These are phyloP conservation scores for Oscheius myriophilus DNA, from an alignment of 2,888 invertebrate genomes.

Conservation along the genomic window DNA sequence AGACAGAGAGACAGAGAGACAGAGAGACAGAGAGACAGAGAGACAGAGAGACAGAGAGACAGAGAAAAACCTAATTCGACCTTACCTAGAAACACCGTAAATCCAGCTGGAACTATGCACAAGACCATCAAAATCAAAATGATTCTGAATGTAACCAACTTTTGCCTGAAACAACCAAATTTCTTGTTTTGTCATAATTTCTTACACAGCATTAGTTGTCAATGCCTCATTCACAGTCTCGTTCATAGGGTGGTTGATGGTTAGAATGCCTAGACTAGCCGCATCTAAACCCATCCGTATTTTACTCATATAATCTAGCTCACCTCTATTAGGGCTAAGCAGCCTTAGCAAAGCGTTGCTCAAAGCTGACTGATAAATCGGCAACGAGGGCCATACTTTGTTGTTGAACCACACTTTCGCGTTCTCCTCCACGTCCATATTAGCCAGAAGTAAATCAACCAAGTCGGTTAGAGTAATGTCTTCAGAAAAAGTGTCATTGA, in stretches of 20 bases:
- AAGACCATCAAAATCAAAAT: conserved; percentile 75
- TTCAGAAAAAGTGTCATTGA: conserved; percentile 41
- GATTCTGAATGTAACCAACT: conserved; percentile 55
- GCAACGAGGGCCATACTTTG: conserved; percentile 84
- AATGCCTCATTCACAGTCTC: conserved; percentile 34
- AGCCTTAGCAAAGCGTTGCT: conserved; percentile 70
- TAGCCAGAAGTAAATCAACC: conserved; percentile 40
- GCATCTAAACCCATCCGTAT: too few species aligned
- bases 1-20: too few species aligned
- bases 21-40: too few species aligned
- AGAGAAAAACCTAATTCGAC: not conserved
- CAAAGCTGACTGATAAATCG: conserved; percentile 76
- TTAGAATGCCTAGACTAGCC: conserved; percentile 76
- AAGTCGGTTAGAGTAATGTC: conserved; percentile 38
- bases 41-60: too few species aligned
- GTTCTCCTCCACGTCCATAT: conserved; percentile 51
- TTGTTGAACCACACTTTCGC: conserved; percentile 85
- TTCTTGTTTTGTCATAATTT: too few species aligned
- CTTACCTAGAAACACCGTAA: conserved; percentile 80
- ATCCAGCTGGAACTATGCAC: conserved; percentile 82
- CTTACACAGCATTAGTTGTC: too few species aligned
- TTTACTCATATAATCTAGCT: too few species aligned
- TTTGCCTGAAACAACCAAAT: conserved; percentile 35
- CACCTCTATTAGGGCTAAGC: not conserved
- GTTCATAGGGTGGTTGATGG: conserved; percentile 84